These are phyloP conservation scores for Gibbula magus DNA, from an alignment of 2,888 invertebrate genomes.

Conservation along the genomic window DNA sequence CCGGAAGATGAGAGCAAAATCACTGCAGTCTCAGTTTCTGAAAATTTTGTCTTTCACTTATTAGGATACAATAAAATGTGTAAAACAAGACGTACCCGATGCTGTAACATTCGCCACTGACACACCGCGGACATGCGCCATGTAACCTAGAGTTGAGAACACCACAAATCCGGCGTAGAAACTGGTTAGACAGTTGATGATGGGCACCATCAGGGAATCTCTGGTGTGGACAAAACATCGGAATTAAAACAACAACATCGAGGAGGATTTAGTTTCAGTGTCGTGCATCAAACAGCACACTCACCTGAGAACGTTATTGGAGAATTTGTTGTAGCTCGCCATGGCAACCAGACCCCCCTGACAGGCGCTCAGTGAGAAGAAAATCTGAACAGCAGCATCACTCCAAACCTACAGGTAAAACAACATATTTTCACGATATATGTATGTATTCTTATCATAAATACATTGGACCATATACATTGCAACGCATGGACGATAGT, in stretches of 20 bases:
- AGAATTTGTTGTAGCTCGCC: conserved; percentile 89
- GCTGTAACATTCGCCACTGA: conserved; percentile 82
- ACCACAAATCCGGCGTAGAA: conserved; percentile 82
- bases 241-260: too few relatives aligned
- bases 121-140: conserved; percentile 85
- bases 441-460: too few relatives aligned
- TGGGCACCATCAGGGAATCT: conserved; percentile 85
- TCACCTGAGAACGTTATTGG: conserved; percentile 80
- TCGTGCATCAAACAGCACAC: too few relatives aligned
- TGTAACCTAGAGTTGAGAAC: conserved; percentile 76
- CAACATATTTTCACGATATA: too few relatives aligned
- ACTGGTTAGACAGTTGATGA: conserved; percentile 86
- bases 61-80: neutral
- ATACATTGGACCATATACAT: too few relatives aligned
- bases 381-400: conserved; percentile 83
- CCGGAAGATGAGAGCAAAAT: too few relatives aligned
- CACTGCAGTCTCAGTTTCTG: too few relatives aligned
- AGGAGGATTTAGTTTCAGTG: too few relatives aligned
- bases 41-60: too few relatives aligned
- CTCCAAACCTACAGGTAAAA: conserved; percentile 63
- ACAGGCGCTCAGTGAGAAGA: conserved; percentile 89
- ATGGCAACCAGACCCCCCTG: conserved; percentile 87
- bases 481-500: too few relatives aligned
- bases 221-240: conserved; percentile 76
- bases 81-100: conserved; percentile 50